phyloP scores from a whole-genome alignment of 1,140 invertebrate genomes.

The Penaeus japonicus region DNA sequence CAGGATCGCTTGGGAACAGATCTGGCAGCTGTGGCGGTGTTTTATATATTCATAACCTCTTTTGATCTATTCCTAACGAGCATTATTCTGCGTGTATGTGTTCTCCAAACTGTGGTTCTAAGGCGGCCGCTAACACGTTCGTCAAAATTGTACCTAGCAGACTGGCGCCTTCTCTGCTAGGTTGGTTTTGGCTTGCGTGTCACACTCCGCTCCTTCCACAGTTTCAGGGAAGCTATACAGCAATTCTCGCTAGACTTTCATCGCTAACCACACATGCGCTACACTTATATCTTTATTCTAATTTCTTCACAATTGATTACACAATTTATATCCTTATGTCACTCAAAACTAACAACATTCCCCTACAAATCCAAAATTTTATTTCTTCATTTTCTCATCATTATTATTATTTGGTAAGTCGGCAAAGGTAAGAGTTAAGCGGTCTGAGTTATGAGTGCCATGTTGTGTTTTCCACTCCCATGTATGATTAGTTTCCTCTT shows the following conservation, averaged over 20 bases:
- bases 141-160: background rate
- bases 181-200: background rate
- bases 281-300: conserved; percentile 27
- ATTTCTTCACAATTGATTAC: conserved; percentile 2
- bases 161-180: background rate
- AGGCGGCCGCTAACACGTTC: background rate
- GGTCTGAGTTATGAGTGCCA: background rate
- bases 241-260: conserved; percentile 13
- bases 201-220: background rate
- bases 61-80: background rate
- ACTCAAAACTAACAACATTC: conserved; percentile 41
- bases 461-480: conserved; percentile 11
- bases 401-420: conserved; percentile 54
- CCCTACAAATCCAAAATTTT: conserved; percentile 32
- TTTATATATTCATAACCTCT: background rate
- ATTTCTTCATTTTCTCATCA: conserved; percentile 42
- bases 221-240: background rate
- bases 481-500: background rate
- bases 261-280: conserved; percentile 33
- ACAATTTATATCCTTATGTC: background rate
- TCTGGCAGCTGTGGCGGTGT: too few relatives aligned
- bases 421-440: conserved; percentile 41
- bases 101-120: background rate
- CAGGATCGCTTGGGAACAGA: too few relatives aligned
- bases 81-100: background rate